A percentile compares a stretch with the other conserved stretches of the same genome.
phyloP scores from a whole-genome alignment of 2,888 invertebrate species.

The Orchesella flavescens region DNA sequence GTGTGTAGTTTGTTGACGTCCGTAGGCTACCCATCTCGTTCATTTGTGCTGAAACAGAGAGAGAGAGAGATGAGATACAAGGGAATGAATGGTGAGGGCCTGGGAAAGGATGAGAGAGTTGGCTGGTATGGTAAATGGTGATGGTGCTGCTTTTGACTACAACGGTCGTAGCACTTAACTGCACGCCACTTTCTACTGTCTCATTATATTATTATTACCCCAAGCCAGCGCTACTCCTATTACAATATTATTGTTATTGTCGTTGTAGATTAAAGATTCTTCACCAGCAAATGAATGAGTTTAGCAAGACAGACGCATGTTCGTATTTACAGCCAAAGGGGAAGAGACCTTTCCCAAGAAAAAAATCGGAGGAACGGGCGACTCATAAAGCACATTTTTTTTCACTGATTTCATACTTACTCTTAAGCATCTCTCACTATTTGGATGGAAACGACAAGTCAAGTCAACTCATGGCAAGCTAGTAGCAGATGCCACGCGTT shows the following conservation, averaged over 20 bases:
- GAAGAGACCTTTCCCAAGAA: not conserved
- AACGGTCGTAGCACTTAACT: constrained; percentile 23
- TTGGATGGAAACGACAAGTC: too few species aligned
- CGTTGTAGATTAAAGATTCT: constrained; percentile 23
- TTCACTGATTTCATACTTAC: too few species aligned
- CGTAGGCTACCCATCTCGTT: constrained; percentile 50
- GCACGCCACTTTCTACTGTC: constrained; percentile 26
- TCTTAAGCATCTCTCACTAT: too few species aligned
- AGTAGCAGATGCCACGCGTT: constrained; percentile 53
- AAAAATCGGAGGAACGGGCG: not conserved
- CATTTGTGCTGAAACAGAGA: not conserved
- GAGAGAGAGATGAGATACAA: constrained; percentile 19
- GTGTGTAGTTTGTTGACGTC: constrained; percentile 54
- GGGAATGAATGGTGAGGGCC: constrained; percentile 23
- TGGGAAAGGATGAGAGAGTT: constrained; percentile 19
- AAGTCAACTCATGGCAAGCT: constrained; percentile 7
- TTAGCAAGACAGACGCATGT: constrained; percentile 31
- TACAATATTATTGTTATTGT: constrained; percentile 59
- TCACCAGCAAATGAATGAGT: constrained; percentile 40
- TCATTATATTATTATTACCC: constrained; percentile 46
- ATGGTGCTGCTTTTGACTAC: not conserved
- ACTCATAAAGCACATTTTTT: not conserved
- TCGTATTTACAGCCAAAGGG: not conserved
- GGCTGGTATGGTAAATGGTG: not conserved
- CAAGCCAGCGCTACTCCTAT: constrained; percentile 20